Conservation (phyloP, 2,797 vertebrate genomes). For the Acropternis orthonyx region DNA sequence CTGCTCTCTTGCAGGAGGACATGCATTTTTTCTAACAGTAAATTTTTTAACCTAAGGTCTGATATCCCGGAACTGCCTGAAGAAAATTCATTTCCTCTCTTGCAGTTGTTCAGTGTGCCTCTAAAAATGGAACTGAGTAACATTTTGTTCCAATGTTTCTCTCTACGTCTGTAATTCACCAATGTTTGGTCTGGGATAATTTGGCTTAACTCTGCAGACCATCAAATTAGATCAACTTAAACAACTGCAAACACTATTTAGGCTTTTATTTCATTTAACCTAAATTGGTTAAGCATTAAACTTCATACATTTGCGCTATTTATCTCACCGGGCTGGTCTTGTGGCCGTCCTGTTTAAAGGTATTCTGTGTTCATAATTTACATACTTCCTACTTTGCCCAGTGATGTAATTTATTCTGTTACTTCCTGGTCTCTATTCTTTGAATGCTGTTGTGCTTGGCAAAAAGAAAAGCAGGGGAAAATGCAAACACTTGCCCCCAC, state of each 20-base stretch:
- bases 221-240: not conserved
- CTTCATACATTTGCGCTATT: not conserved
- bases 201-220: not conserved
- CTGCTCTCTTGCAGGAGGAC: not conserved
- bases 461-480: not conserved
- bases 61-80: not conserved
- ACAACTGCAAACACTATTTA: not conserved
- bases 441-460: not conserved
- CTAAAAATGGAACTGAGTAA: not conserved
- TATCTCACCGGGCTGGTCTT: not conserved
- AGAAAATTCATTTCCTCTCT: not conserved
- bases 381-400: not conserved
- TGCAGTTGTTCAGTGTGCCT: not conserved
- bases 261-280: not conserved
- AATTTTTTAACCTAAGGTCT: not conserved
- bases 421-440: not conserved
- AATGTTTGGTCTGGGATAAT: not conserved
- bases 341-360: not conserved
- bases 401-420: not conserved
- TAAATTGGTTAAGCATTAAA: not conserved
- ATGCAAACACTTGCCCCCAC: fast-evolving
- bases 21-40: not conserved
- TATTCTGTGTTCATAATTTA: not conserved
- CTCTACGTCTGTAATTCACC: not conserved
- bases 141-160: not conserved